Base-by-base conservation (phyloP, 2,113 vertebrate genomes). In the Calyptommatus sinebrachiatus region DNA sequence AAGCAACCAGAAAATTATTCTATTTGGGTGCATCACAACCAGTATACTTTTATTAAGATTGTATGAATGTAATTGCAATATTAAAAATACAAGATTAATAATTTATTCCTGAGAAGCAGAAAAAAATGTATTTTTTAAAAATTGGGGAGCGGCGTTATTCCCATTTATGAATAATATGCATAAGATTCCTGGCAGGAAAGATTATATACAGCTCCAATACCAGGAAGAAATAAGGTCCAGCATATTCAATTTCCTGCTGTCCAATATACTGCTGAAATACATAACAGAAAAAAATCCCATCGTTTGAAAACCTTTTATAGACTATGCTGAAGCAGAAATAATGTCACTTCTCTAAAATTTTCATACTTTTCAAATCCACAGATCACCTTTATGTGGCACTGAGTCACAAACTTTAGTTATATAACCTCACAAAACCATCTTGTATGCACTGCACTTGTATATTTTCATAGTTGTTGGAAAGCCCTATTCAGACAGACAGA, bases 151-250 rank as follows among this genome's bases (percentile, higher is more conserved):
- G 68, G 77, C 29, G 41, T 46, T 29, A 24, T 71, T 26, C 71
- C 35, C 53, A 62, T 57, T 71, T 28, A 21, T 46, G 74, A 66
- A 60, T 57, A 67, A 67, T 73, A 73, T 57, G 46, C 46, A 80
- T 67, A 74, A 1, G 26, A 45, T 80, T 80, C 71, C 79, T 74
- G 71, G 79, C 71, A 80, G 45, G 70, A 73, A 67, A 50, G 26
- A 41, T 41, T 67, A 10, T 67, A 31, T 57, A 66, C 46, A 57
- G 29, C 78, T 73, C 61, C 24, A 80, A 67, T 71, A 80, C 28
- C 31, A 65, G 70, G 62, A 73, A 68, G 6, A 26, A 67, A 80
- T 62, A 73, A 80, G 63, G 71, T 41, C 79, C 62, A 80, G 73
- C 48, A 67, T 22, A 31, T 24, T 28, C 5, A 53, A 60, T 50